These are phyloP conservation scores for Ambastaia sidthimunki DNA, from an alignment of 2,797 vertebrate species.

Conservation along the genomic window DNA sequence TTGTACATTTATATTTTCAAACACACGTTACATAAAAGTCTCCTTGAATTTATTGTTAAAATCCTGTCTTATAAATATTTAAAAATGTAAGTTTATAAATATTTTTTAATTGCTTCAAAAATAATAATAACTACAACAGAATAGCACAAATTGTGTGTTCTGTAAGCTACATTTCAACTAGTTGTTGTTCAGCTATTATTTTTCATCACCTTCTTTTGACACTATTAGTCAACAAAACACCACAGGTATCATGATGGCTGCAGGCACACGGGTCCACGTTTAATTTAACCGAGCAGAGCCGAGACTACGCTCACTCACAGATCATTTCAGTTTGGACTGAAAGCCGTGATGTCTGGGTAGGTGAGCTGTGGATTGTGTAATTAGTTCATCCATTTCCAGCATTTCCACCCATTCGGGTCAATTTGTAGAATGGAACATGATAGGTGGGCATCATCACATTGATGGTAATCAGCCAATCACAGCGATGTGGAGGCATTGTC, in stretches of 20 bases:
- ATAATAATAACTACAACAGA: not conserved
- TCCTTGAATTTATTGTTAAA: too few species aligned
- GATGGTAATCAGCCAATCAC: slow-evolving; percentile 1
- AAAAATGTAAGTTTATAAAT: too few species aligned
- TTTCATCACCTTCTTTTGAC: not conserved
- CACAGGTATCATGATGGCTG: not conserved
- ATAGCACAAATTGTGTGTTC: too few species aligned
- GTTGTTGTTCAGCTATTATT: not conserved
- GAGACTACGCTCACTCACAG: not conserved
- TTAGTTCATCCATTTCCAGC: slow-evolving; percentile 8
- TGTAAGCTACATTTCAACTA: too few species aligned
- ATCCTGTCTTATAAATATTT: too few species aligned
- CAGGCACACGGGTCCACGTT: not conserved
- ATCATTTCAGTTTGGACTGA: slow-evolving; percentile 6
- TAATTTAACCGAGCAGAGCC: not conserved
- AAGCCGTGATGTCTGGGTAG: not conserved
- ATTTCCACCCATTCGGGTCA: not conserved
- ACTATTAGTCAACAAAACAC: not conserved
- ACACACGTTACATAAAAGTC: too few species aligned
- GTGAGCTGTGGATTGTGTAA: not conserved
- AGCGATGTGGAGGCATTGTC: not conserved
- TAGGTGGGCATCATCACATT: slow-evolving; percentile 4
- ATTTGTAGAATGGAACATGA: not conserved
- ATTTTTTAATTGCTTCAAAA: too few species aligned
- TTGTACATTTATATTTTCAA: too few species aligned